Conservation (phyloP, 2,113 vertebrate species). For the Dasyurus viverrinus region DNA sequence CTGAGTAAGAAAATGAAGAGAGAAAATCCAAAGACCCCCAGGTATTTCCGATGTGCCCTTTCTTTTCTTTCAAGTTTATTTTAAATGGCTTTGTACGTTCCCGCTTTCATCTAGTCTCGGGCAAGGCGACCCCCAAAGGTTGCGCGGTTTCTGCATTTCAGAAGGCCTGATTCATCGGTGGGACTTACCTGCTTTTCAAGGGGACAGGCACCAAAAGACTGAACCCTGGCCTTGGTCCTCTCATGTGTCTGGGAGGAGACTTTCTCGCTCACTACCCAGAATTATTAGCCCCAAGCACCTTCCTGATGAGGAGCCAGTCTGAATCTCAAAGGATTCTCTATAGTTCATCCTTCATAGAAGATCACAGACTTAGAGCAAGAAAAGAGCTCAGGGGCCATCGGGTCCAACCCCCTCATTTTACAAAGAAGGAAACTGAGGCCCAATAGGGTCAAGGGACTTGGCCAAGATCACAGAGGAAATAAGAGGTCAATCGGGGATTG, state of each 20-base stretch:
- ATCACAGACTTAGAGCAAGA: neutral
- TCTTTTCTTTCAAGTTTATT: neutral
- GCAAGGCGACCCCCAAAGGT: neutral
- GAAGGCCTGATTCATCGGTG: neutral
- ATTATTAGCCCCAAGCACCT: neutral
- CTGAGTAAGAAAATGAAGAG: neutral
- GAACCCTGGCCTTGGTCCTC: neutral
- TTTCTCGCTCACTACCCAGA: neutral
- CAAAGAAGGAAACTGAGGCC: neutral
- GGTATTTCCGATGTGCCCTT: neutral
- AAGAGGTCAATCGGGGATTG: neutral
- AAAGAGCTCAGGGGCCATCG: neutral
- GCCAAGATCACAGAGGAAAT: neutral
- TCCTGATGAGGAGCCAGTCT: neutral
- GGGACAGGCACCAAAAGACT: neutral
- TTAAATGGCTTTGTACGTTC: neutral
- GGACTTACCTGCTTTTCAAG: constrained; percentile 3
- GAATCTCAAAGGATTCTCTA: neutral
- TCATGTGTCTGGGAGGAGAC: neutral
- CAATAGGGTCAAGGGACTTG: neutral
- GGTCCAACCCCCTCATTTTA: neutral
- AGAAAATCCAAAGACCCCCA: neutral
- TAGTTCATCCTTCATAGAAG: neutral
- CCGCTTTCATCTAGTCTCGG: neutral
- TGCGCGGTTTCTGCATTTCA: neutral